Conservation (phyloP, 2,888 invertebrate species). For the Hyles lineata region DNA sequence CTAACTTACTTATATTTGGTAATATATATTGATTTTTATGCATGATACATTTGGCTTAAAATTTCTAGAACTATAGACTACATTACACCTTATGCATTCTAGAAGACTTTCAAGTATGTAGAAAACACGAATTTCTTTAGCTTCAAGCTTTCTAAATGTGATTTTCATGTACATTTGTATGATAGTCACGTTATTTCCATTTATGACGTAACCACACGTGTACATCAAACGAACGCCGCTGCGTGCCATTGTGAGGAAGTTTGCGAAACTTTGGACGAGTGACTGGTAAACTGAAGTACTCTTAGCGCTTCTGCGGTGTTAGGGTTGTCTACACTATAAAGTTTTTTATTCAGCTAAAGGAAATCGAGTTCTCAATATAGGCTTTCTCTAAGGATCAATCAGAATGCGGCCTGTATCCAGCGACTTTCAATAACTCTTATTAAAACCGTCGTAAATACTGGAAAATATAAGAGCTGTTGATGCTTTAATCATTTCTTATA, state of each 20-base stretch:
- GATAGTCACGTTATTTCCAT: conserved; percentile 5
- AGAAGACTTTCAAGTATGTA: not conserved
- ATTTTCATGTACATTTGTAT: not conserved
- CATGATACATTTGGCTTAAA: not conserved
- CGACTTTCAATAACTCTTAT: no score
- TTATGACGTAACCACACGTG: conserved; percentile 2
- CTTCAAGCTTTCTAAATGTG: not conserved
- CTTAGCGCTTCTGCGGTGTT: not conserved
- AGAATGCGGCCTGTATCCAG: no score
- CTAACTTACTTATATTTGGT: no score
- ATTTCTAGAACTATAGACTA: no score
- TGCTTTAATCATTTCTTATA: no score
- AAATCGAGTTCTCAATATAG: no score
- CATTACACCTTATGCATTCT: no score
- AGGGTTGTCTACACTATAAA: not conserved
- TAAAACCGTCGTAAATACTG: no score
- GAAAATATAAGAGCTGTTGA: no score
- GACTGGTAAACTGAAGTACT: conserved; percentile 46
- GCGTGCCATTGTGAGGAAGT: conserved; percentile 36
- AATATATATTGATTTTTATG: not conserved
- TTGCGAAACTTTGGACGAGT: conserved; percentile 40
- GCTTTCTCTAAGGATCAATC: no score
- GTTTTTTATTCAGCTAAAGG: no score
- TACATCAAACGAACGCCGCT: conserved; percentile 26
- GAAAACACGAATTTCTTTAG: not conserved